Conservation (phyloP, 1,140 invertebrate species). For the Bradysia coprophila region DNA sequence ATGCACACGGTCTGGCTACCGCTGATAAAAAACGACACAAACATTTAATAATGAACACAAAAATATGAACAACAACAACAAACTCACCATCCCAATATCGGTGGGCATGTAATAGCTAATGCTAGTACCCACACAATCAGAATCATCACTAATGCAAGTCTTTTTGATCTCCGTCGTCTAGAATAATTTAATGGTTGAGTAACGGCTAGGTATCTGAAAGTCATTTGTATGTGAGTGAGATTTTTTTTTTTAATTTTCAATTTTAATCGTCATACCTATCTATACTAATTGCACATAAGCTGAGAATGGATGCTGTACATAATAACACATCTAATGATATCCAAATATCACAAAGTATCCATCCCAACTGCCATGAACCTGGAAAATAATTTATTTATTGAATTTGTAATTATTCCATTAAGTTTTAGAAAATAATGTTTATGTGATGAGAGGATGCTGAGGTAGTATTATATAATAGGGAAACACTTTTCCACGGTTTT, state of each 20-base stretch:
- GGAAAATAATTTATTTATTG: conserved; percentile 7
- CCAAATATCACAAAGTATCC: conserved; percentile 71
- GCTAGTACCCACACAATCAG: conserved; percentile 58
- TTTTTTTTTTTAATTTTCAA: background rate
- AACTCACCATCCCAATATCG: conserved; percentile 52
- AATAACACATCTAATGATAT: conserved; percentile 82
- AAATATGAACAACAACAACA: background rate
- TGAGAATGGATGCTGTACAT: conserved; percentile 71
- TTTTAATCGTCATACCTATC: conserved; percentile 33
- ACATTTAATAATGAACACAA: no score
- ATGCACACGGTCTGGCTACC: no score
- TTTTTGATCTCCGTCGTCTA: conserved; percentile 45
- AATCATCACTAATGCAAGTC: conserved; percentile 54
- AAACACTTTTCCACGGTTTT: background rate
- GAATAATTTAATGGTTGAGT: conserved; percentile 61
- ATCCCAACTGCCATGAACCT: conserved; percentile 63
- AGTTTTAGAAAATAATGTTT: no score
- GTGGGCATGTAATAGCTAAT: conserved; percentile 57
- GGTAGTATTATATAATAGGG: no score
- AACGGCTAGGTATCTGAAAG: conserved; percentile 50
- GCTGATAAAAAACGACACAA: no score
- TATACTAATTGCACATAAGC: conserved; percentile 64
- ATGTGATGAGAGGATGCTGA: no score
- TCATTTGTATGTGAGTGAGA: background rate
- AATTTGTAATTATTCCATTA: background rate